phyloP scores from a whole-genome alignment of 2,797 vertebrate species.

The Scolopax bukidnonensis region DNA sequence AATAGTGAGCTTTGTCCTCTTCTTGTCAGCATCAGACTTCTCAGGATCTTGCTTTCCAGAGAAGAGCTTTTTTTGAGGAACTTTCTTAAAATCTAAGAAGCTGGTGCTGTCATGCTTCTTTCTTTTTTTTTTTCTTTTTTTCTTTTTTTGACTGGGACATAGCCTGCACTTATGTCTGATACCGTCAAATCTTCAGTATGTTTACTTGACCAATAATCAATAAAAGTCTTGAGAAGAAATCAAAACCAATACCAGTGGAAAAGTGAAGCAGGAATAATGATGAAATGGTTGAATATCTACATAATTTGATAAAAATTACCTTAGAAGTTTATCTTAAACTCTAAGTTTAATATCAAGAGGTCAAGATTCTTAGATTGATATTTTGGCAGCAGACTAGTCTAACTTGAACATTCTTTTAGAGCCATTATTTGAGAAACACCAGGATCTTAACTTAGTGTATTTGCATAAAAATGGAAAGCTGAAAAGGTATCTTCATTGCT shows the following conservation, averaged over 20 bases:
- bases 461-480: background rate
- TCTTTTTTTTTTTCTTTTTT: background rate
- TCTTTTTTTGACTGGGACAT: background rate
- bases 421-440: background rate
- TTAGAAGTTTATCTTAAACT: background rate
- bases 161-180: background rate
- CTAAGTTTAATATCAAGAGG: background rate
- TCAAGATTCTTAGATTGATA: background rate
- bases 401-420: background rate
- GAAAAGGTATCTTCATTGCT: background rate
- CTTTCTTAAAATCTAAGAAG: background rate
- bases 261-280: background rate
- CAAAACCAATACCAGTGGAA: background rate
- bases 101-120: background rate
- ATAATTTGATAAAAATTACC: background rate
- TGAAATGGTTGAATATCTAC: background rate
- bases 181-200: background rate
- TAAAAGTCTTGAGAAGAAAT: background rate
- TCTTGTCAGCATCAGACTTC: background rate
- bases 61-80: background rate
- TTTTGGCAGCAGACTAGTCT: background rate
- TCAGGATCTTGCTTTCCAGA: background rate
- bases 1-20: background rate
- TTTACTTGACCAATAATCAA: background rate
- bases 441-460: background rate